Evolutionary conservation across 1,140 invertebrate species (phyloP), one percentile per base, ranked within the genome.

Genomic region (Dolichoris vasculosae): DNA sequence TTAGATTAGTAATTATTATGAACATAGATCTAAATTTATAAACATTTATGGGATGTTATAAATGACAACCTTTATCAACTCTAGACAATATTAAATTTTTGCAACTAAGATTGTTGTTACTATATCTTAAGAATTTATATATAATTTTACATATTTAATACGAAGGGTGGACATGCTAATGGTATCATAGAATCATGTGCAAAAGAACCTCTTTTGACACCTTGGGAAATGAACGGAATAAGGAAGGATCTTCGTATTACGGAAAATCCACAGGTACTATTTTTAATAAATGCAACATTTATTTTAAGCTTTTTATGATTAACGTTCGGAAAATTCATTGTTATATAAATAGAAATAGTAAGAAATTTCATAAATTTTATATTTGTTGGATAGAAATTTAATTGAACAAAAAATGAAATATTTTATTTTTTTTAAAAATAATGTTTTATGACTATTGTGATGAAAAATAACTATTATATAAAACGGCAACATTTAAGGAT

Each of bases 221-320:
- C 93, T 76, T 93, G 93, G 93, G 88, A 92, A 82, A 87, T 91
- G 38, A 94, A 94, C 87, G 93, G 93, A 46, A 91, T 93, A 82
- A 88, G 90, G 46, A 93, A 93, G 73, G 91, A 93, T 89, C 89
- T 94, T 77, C 90, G 92, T 83, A 94, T 94, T 67, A 94, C 93
- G 64, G 94, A 94, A 90, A 94, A 94, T 91, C 94, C 94, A 75
- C 93, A 94, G 92, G 94, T 95, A 91, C 83, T 15, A 59, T 38
- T 83, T 51, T 75, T 26, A 79, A 46, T 83, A 71, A 83, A 80
- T 48, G 17, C 23, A 1, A 73, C 23, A 11, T 73, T 43, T 43
- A 40, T 71, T 67, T 71, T 71, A 40, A 11, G 6, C 26, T 71
- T 64, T 71, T 7, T 32, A 7, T 17, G 32, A 69, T 15, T n/a